Conservation (phyloP, 2,797 vertebrate genomes). For the Micromesistius poutassou region DNA sequence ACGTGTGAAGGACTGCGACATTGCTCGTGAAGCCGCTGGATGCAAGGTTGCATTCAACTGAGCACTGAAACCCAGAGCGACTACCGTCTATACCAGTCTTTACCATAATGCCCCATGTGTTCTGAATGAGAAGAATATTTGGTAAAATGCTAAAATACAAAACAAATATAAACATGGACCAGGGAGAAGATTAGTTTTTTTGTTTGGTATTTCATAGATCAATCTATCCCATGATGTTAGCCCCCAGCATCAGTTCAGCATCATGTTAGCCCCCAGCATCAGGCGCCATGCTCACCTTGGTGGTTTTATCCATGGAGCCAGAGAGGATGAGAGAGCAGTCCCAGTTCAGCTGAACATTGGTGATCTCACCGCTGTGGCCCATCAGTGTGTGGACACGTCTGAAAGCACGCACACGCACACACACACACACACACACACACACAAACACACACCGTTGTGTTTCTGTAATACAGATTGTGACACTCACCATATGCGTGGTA, state of each 20-base stretch:
- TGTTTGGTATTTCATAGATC: background rate
- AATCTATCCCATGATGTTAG: background rate
- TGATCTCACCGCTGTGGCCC: slow-evolving; percentile 88
- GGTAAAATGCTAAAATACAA: background rate
- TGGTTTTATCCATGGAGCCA: slow-evolving; percentile 91
- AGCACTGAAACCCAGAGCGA: too few species aligned
- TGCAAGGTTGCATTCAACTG: too few species aligned
- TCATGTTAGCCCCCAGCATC: background rate
- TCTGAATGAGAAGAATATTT: background rate
- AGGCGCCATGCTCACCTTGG: slow-evolving; percentile 79
- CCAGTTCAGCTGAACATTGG: slow-evolving; percentile 91
- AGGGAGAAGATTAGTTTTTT: background rate
- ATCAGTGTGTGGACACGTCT: slow-evolving; percentile 81
- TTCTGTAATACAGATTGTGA: background rate
- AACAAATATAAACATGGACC: background rate
- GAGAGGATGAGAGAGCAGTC: slow-evolving; percentile 85
- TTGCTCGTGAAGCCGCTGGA: background rate
- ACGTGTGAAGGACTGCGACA: background rate
- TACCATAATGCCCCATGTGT: background rate
- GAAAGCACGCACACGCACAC: background rate
- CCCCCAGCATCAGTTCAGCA: too few species aligned
- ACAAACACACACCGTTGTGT: background rate
- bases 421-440: too few species aligned
- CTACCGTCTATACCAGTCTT: too few species aligned
- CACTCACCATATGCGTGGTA: background rate